Evolutionary conservation across 2,888 invertebrate species (phyloP).

Genomic region (Diarsia rubi): DNA sequence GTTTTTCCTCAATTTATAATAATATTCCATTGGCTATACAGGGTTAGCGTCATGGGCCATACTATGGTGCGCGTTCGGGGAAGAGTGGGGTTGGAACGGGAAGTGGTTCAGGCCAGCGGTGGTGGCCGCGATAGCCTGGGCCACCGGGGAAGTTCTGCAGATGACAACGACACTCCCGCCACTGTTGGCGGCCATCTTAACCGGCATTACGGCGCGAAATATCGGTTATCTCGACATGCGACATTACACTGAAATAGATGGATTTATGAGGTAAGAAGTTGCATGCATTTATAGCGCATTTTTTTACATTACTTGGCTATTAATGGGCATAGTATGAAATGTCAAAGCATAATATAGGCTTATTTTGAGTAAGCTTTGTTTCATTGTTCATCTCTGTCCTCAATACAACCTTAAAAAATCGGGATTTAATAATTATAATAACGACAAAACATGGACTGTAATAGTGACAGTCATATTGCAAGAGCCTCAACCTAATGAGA

Average conservation of each 20-base stretch:
- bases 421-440: not conserved
- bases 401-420: too few relatives aligned
- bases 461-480: not conserved
- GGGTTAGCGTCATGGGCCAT: slow-evolving; percentile 82
- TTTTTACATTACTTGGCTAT: too few relatives aligned
- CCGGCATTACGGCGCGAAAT: slow-evolving; percentile 83
- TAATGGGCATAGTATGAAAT: not conserved
- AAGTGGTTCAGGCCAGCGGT: slow-evolving; percentile 79
- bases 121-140: slow-evolving; percentile 81
- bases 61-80: slow-evolving; percentile 80
- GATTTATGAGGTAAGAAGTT: slow-evolving; percentile 81
- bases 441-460: not conserved
- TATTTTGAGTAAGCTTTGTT: too few relatives aligned
- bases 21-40: slow-evolving; percentile 49
- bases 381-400: too few relatives aligned
- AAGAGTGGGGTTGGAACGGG: slow-evolving; percentile 82
- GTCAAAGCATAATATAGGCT: too few relatives aligned
- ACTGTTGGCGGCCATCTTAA: slow-evolving; percentile 80
- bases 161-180: slow-evolving; percentile 81
- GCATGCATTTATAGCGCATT: not conserved
- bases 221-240: slow-evolving; percentile 84
- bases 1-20: not conserved
- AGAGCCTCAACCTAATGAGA: too few relatives aligned
- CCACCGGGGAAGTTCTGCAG: slow-evolving; percentile 77
- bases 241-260: slow-evolving; percentile 79